Conservation (phyloP, 2,888 invertebrate species). For the Sipunculus nudus region DNA sequence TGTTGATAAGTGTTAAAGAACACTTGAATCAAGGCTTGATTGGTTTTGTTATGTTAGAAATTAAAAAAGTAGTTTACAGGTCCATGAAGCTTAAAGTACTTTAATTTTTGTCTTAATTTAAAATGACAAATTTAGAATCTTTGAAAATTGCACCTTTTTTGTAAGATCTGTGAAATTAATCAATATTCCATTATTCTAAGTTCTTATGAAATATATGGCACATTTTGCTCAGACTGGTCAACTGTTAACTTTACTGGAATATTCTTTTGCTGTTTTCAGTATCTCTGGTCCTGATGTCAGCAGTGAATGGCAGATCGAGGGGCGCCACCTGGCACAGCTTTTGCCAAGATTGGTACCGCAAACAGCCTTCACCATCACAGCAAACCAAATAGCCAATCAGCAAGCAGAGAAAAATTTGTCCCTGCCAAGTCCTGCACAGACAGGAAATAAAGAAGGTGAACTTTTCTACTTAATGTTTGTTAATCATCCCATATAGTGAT, state of each 20-base stretch:
- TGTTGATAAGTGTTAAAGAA: neutral
- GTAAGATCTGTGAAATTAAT: neutral
- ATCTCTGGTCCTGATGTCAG: constrained; percentile 70
- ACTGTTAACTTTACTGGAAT: neutral
- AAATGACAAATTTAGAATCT: no score
- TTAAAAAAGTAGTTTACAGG: no score
- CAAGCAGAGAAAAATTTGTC: constrained; percentile 74
- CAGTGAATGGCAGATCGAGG: constrained; percentile 86
- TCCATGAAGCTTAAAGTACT: no score
- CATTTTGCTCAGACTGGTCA: neutral
- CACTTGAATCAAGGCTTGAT: no score
- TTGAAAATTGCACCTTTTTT: neutral
- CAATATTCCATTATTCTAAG: neutral
- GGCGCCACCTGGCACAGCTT: constrained; percentile 82
- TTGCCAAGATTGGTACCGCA: constrained; percentile 86
- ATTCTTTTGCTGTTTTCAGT: constrained; percentile 51
- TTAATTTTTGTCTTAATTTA: no score
- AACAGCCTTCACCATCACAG: constrained; percentile 83
- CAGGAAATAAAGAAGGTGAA: constrained; percentile 56
- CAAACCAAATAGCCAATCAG: constrained; percentile 79
- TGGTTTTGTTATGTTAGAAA: no score
- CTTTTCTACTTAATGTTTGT: no score
- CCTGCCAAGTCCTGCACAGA: constrained; percentile 55
- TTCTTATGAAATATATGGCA: neutral
- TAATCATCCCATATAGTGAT: no score